Conservation (phyloP, 2,888 invertebrate genomes). For the Diarsia brunnea region DNA sequence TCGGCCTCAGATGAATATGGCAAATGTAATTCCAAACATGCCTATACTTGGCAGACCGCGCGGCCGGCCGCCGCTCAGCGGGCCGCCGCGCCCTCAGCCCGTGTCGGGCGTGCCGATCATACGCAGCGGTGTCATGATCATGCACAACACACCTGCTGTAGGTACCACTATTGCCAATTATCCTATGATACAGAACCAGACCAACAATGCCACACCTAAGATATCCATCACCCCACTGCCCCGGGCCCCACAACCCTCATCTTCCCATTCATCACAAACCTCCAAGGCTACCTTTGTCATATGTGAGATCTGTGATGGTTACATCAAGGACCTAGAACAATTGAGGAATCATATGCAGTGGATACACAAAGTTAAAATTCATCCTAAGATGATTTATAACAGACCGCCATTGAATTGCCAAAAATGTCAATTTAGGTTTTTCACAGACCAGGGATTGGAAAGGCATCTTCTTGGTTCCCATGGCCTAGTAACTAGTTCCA, state of each 20-base stretch:
- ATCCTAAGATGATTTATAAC: slow-evolving; percentile 99
- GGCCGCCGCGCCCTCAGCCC: slow-evolving; percentile 78
- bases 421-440: slow-evolving; percentile 98
- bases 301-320: slow-evolving; percentile 99
- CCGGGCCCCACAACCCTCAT: slow-evolving; percentile 91
- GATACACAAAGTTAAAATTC: slow-evolving; percentile 99
- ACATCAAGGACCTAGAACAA: slow-evolving; percentile 98
- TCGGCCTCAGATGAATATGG: slow-evolving; percentile 80
- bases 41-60: slow-evolving; percentile 84
- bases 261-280: slow-evolving; percentile 82
- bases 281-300: slow-evolving; percentile 97
- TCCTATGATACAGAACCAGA: slow-evolving; percentile 83
- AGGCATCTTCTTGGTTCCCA: slow-evolving; percentile 98
- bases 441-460: slow-evolving; percentile 98
- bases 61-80: slow-evolving; percentile 86
- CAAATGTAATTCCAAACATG: slow-evolving; percentile 78
- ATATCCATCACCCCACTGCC: slow-evolving; percentile 98
- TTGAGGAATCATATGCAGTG: slow-evolving; percentile 99
- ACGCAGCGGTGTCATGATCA: slow-evolving; percentile 92
- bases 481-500: slow-evolving; percentile 98
- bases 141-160: slow-evolving; percentile 90
- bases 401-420: slow-evolving; percentile 98
- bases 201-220: slow-evolving; percentile 94
- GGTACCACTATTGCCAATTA: slow-evolving; percentile 86
- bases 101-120: slow-evolving; percentile 88